phyloP scores from a whole-genome alignment of 2,797 vertebrate species.

The Lateolabrax maculatus region DNA sequence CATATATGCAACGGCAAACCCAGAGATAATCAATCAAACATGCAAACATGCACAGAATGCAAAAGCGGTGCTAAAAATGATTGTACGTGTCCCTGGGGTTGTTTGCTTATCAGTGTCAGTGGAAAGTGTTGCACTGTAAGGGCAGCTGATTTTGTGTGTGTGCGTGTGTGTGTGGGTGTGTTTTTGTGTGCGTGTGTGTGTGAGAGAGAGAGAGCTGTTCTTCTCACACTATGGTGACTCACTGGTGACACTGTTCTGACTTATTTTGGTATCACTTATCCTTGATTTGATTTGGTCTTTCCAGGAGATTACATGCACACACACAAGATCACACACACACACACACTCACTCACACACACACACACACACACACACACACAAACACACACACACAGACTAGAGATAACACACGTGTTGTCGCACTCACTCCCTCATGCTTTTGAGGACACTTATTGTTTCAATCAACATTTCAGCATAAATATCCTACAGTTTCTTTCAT shows the following conservation, averaged over 20 bases:
- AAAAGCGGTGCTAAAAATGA: slow-evolving; percentile 34
- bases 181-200: slow-evolving; percentile 20
- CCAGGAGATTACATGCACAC: not conserved
- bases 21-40: slow-evolving; percentile 12
- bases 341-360: slow-evolving; percentile 10
- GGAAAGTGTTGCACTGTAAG: slow-evolving; percentile 77
- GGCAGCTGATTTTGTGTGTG: slow-evolving; percentile 52
- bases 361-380: not conserved
- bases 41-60: slow-evolving; percentile 25
- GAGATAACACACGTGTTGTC: too few relatives aligned
- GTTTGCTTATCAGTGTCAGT: slow-evolving; percentile 73
- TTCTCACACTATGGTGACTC: slow-evolving; percentile 64
- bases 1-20: slow-evolving; percentile 5
- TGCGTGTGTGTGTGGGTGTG: slow-evolving; percentile 19
- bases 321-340: not conserved
- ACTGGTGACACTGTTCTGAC: slow-evolving; percentile 39
- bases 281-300: slow-evolving; percentile 52
- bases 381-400: too few relatives aligned
- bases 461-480: not conserved
- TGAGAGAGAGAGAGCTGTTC: slow-evolving; percentile 34
- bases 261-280: slow-evolving; percentile 52
- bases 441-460: not conserved
- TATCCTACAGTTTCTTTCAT: not conserved
- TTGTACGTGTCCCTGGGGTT: slow-evolving; percentile 34
- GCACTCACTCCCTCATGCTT: not conserved